Evolutionary conservation across 2,888 invertebrate genomes (phyloP).

Genomic region (Rhorus exstirpatorius): DNA sequence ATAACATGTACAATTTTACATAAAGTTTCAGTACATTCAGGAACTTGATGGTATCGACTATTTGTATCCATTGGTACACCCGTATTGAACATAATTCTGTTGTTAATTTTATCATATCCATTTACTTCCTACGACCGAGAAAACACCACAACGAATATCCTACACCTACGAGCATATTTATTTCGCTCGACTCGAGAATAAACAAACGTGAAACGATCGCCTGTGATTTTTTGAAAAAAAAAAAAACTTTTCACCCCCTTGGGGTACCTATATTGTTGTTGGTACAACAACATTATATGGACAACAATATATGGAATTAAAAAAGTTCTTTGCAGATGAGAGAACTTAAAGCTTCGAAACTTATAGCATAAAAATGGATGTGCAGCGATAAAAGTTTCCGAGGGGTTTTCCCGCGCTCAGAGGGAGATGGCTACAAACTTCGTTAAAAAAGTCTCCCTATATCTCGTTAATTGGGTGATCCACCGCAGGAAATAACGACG

Average conservation of each 20-base stretch:
- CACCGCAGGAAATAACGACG: constrained; percentile 23
- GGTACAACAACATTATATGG: too few relatives aligned
- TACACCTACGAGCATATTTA: neutral
- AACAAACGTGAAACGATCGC: neutral
- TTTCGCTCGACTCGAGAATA: neutral
- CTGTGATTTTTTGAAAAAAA: neutral
- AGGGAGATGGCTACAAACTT: constrained; percentile 14
- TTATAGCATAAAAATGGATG: neutral
- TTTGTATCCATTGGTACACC: neutral
- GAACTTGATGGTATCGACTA: too few relatives aligned
- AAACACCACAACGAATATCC: neutral
- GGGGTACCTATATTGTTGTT: too few relatives aligned
- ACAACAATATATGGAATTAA: too few relatives aligned
- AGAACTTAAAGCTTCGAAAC: neutral
- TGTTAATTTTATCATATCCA: neutral
- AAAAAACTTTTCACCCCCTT: neutral
- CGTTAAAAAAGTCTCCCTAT: constrained; percentile 11
- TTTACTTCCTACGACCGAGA: neutral
- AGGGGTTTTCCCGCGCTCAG: neutral
- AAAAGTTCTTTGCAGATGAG: neutral
- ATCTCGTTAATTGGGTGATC: neutral
- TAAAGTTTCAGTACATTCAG: too few relatives aligned
- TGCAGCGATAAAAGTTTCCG: neutral
- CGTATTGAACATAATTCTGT: neutral
- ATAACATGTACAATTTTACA: too few relatives aligned